Conservation (phyloP, 2,888 invertebrate species). For the Muschampia staudingeri region DNA sequence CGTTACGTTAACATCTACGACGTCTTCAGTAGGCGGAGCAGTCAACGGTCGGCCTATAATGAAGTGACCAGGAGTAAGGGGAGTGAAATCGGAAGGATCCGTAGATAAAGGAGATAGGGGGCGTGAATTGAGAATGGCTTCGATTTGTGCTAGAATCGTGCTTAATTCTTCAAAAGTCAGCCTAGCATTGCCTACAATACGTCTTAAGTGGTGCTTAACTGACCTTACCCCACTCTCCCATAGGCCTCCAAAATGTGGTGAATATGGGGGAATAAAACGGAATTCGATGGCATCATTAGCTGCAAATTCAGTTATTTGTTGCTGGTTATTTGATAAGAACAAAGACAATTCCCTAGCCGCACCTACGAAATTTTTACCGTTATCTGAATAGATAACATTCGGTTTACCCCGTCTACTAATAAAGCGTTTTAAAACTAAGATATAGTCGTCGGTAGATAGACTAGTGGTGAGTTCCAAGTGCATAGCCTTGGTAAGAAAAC, state of each 20-base stretch:
- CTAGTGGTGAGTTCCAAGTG: neutral
- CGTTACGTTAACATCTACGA: neutral
- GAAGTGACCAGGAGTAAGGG: constrained; percentile 3
- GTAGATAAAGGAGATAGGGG: neutral
- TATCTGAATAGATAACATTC: neutral
- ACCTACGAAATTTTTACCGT: constrained; percentile 12
- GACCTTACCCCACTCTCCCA: constrained; percentile 14
- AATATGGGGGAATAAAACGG: constrained; percentile 6
- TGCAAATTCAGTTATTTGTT: neutral
- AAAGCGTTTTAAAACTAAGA: neutral
- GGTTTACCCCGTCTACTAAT: neutral
- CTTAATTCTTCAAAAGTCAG: constrained; percentile 6
- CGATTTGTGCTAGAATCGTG: constrained; percentile 3
- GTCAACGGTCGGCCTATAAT: constrained; percentile 12
- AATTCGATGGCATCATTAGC: constrained; percentile 13
- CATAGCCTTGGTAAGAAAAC: neutral
- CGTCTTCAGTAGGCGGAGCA: constrained; percentile 2
- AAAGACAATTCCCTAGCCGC: neutral
- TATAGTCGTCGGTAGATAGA: constrained; percentile 2
- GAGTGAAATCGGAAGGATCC: constrained; percentile 4
- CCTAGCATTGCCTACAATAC: constrained; percentile 10
- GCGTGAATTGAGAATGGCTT: constrained; percentile 14
- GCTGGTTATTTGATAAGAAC: neutral
- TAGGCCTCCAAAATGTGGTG: constrained; percentile 10
- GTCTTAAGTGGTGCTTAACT: constrained; percentile 14